phyloP scores from a whole-genome alignment of 2,113 vertebrate species.

The Tauraco erythrolophus region DNA sequence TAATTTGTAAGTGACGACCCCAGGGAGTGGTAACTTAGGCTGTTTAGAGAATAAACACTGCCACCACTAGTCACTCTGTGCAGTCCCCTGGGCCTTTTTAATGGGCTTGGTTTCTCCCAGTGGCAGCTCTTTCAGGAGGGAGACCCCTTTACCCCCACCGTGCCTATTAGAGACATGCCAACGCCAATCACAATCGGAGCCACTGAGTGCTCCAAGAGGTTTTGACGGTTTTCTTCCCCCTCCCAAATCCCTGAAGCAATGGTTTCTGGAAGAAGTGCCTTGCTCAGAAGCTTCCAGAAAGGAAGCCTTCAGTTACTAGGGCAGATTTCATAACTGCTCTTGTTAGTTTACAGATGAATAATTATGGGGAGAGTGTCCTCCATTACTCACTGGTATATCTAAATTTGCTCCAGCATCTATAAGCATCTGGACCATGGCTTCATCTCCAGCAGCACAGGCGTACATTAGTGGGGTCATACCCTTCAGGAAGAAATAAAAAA shows the following conservation, averaged over 20 bases:
- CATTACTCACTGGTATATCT: slow-evolving; percentile 80
- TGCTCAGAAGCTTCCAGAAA: not conserved
- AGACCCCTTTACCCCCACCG: not conserved
- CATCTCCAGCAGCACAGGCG: slow-evolving; percentile 93
- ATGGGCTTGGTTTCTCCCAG: not conserved
- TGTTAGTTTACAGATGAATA: not conserved
- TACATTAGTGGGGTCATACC: slow-evolving; percentile 99
- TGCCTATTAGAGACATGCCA: not conserved
- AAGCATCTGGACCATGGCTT: slow-evolving; percentile 98
- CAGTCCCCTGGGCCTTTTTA: not conserved
- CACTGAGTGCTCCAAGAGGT: not conserved
- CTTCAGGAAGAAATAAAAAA: slow-evolving; percentile 55
- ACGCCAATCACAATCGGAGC: not conserved
- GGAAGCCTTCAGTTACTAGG: not conserved
- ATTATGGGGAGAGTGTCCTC: not conserved
- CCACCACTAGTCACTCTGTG: not conserved
- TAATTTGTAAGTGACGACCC: not conserved
- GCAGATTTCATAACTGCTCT: not conserved
- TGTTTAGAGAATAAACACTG: not conserved
- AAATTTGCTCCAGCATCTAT: slow-evolving; percentile 95
- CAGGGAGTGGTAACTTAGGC: not conserved
- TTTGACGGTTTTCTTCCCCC: not conserved
- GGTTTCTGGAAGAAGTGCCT: not conserved
- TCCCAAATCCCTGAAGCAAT: not conserved
- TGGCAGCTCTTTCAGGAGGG: not conserved